These are phyloP conservation scores for Agraylea sexmaculata DNA, from an alignment of 1,140 invertebrate genomes.

Conservation along the genomic window DNA sequence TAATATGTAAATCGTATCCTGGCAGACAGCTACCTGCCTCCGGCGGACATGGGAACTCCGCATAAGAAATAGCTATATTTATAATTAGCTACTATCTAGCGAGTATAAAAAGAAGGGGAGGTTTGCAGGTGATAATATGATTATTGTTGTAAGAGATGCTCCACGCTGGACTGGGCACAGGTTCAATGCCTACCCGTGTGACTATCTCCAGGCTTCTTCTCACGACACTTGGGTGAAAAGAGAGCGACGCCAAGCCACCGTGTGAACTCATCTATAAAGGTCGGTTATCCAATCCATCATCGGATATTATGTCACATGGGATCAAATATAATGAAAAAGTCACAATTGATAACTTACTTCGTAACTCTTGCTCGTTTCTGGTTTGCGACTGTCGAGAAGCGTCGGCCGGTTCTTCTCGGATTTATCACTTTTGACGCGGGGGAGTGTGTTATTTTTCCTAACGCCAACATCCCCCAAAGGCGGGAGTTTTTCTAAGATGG, in stretches of 20 bases:
- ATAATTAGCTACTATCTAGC: no score
- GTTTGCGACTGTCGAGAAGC: slow-evolving; percentile 20
- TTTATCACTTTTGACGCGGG: slow-evolving; percentile 29
- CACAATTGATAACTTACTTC: slow-evolving; percentile 20
- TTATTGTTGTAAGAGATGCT: no score
- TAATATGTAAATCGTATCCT: no score
- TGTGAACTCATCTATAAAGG: slow-evolving; percentile 10
- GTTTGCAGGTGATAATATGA: no score
- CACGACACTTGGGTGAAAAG: not conserved
- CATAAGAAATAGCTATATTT: no score
- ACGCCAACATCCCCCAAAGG: slow-evolving; percentile 27
- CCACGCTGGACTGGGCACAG: no score
- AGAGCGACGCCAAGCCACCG: not conserved
- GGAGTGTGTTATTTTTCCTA: slow-evolving; percentile 33
- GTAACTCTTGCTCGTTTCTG: slow-evolving; percentile 13
- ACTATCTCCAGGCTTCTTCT: no score
- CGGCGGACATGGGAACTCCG: no score
- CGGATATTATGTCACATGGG: slow-evolving; percentile 4
- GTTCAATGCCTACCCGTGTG: no score
- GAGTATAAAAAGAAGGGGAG: no score
- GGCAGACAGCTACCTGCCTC: no score
- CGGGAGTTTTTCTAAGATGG: slow-evolving; percentile 33
- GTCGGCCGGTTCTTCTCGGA: slow-evolving; percentile 20
- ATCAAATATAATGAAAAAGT: not conserved
- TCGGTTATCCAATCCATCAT: slow-evolving; percentile 17